Evolutionary conservation across 2,888 invertebrate genomes (phyloP).

Genomic region (Empis livida): DNA sequence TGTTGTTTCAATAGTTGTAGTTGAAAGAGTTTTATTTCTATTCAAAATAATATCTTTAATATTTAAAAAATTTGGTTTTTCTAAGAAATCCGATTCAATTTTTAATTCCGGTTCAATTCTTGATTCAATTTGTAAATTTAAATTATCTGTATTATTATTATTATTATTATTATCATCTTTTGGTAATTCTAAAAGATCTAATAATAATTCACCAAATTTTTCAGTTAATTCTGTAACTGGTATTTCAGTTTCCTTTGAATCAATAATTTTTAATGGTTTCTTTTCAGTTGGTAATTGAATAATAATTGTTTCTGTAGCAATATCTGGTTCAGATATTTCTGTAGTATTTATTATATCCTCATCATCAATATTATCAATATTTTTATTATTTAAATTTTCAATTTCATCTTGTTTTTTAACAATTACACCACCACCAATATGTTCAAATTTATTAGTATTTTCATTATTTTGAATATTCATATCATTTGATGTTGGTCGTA

Average conservation of each 20-base stretch:
- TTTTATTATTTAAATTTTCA: background rate
- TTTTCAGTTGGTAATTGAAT: no score
- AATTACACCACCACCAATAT: slow-evolving; percentile 34
- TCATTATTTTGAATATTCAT: slow-evolving; percentile 17
- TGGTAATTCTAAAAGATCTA: slow-evolving; percentile 29
- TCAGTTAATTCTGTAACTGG: slow-evolving; percentile 23
- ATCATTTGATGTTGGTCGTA: slow-evolving; percentile 20
- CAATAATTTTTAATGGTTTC: background rate
- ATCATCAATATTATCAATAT: no score
- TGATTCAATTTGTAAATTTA: slow-evolving; percentile 14
- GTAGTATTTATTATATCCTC: background rate
- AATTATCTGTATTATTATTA: background rate
- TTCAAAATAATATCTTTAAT: slow-evolving; percentile 33
- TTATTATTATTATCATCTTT: slow-evolving; percentile 18
- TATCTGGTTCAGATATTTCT: no score
- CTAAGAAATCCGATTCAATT: slow-evolving; percentile 12
- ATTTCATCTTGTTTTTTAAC: slow-evolving; percentile 26
- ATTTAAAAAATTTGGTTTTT: slow-evolving; percentile 30
- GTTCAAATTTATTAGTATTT: slow-evolving; percentile 28
- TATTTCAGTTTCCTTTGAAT: slow-evolving; percentile 1
- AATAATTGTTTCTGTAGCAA: no score
- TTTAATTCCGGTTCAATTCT: slow-evolving; percentile 17
- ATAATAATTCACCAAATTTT: slow-evolving; percentile 31
- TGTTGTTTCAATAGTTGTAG: slow-evolving; percentile 2
- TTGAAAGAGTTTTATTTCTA: slow-evolving; percentile 18